Base-by-base conservation (phyloP, 2,888 invertebrate species). In the Archaeoteleia sp. region DNA sequence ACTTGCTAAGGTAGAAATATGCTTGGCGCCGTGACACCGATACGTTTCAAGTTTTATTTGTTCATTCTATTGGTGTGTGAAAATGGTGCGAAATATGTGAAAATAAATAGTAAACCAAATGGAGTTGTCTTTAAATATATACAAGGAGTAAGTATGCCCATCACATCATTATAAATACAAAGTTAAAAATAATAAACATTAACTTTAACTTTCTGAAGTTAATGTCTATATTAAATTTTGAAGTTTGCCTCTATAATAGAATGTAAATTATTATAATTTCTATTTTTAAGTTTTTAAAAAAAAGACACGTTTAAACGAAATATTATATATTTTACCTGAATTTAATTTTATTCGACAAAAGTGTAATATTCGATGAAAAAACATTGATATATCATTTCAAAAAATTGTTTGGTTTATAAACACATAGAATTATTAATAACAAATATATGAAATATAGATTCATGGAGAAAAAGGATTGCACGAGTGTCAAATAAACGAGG, bases 401-500 rank as follows among this genome's bases (percentile, higher is more conserved):
- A n/a, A n/a, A n/a, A n/a, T n/a, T n/a, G n/a, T n/a, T n/a, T n/a
- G n/a, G n/a, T n/a, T n/a, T 27, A 6, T 27, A 27, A 27, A n/a
- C n/a, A 45, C 9, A 6, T 27, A 14, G 17, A 42, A 42, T 29
- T 29, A 29, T 29, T 10, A 32, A 1, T 32, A 32, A 27, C 15
- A 29, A 23, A 14, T 12, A 30, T 42, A 45, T n/a, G n/a, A n/a
- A n/a, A n/a, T n/a, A 9, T 71, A 91, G 90, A 87, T 88, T 69
- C 87, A 87, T 70, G 90, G 90, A 74, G 91, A 91, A 82, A 87
- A 89, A 68, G 88, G 90, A 60, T 83, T 91, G 73, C 86, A 87
- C 1, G 75, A 82, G 23, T 91, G 91, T 77, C 74, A 66, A 4
- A 73, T 68, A 10, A 73, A 82, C 43, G 84, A 86, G 7, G 87